Percentiles rank a stretch among this genome's conserved stretches.
Evolutionary conservation across 1,140 invertebrate species (phyloP).

Genomic region (Oedothorax gibbosus): DNA sequence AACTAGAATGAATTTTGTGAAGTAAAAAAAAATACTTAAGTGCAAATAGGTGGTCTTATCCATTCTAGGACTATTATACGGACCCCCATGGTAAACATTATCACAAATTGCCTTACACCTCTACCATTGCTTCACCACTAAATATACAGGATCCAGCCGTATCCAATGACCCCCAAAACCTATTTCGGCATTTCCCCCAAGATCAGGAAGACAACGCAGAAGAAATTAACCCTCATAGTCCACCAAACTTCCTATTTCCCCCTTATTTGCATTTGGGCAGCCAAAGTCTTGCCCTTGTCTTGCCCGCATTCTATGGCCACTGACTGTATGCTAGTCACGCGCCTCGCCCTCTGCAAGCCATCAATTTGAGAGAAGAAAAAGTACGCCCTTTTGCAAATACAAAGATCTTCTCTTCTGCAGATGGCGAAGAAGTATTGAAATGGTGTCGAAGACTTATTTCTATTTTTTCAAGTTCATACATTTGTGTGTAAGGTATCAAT

Average conservation of each 20-base stretch:
- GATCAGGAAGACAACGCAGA: background rate
- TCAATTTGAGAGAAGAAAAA: slow-evolving; percentile 29
- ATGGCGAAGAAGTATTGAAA: background rate
- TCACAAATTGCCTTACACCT: too few relatives aligned
- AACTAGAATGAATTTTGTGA: too few relatives aligned
- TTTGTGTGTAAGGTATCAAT: too few relatives aligned
- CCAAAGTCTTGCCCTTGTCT: background rate
- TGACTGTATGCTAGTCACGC: slow-evolving; percentile 38
- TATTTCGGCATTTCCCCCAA: background rate
- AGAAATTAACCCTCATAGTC: background rate
- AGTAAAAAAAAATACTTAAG: too few relatives aligned
- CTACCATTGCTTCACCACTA: background rate
- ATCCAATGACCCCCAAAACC: background rate
- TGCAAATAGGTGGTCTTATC: too few relatives aligned
- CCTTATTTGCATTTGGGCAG: slow-evolving; percentile 27
- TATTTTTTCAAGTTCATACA: too few relatives aligned
- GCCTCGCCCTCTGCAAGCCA: slow-evolving; percentile 3
- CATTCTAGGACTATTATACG: too few relatives aligned
- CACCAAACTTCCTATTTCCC: background rate
- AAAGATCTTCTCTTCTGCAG: slow-evolving; percentile 6
- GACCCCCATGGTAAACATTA: too few relatives aligned
- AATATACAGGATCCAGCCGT: background rate
- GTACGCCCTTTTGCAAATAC: slow-evolving; percentile 2
- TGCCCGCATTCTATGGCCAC: slow-evolving; percentile 19
- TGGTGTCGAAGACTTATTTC: too few relatives aligned